phyloP scores from a whole-genome alignment of 1,140 invertebrate species.

The Drosophila kanapiae region DNA sequence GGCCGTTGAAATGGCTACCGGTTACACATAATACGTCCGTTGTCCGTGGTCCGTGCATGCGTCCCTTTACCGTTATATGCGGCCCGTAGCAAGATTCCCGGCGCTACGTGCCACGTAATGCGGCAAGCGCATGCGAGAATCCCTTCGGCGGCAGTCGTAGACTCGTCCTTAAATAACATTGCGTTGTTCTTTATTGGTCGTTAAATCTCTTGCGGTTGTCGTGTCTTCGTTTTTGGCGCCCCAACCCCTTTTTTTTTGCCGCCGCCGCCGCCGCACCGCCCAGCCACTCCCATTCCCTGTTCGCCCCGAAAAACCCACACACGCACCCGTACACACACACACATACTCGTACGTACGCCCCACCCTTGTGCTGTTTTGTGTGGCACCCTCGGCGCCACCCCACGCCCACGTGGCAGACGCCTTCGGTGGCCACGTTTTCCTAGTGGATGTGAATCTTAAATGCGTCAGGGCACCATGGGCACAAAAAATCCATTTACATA shows the following conservation, averaged over 20 bases:
- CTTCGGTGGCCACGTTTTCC: slow-evolving; percentile 42
- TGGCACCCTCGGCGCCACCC: slow-evolving; percentile 11
- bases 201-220: slow-evolving; percentile 84
- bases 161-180: slow-evolving; percentile 79
- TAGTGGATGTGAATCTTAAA: slow-evolving; percentile 40
- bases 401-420: slow-evolving; percentile 10
- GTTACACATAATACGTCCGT: slow-evolving; percentile 80
- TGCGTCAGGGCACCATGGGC: slow-evolving; percentile 28
- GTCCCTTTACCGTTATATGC: not conserved
- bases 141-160: slow-evolving; percentile 59
- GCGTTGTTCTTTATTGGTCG: slow-evolving; percentile 82
- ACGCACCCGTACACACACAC: not conserved
- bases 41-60: slow-evolving; percentile 10
- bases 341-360: slow-evolving; percentile 2
- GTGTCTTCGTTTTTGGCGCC: slow-evolving; percentile 61
- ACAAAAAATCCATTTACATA: not conserved
- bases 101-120: slow-evolving; percentile 45
- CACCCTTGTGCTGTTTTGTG: slow-evolving; percentile 42
- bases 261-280: not conserved
- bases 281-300: slow-evolving; percentile 22
- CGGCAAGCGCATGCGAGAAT: slow-evolving; percentile 55
- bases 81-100: slow-evolving; percentile 12
- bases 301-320: slow-evolving; percentile 5
- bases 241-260: slow-evolving; percentile 10
- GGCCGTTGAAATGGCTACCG: slow-evolving; percentile 78